Conservation (phyloP, 1,140 invertebrate species). For the Cylas formicarius region DNA sequence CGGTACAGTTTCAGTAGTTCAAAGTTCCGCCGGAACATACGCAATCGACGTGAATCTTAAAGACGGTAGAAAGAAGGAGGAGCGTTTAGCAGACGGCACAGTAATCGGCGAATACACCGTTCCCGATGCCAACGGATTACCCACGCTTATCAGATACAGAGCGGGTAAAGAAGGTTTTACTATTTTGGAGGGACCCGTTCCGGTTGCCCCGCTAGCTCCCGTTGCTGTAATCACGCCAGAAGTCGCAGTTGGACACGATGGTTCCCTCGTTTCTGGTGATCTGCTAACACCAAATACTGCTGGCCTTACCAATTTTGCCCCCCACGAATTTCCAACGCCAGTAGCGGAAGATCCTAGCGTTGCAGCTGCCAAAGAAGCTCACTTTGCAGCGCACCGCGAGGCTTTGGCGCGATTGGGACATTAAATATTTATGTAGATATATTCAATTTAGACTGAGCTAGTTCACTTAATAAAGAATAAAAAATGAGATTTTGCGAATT, state of each 20-base stretch:
- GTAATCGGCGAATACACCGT: slow-evolving; percentile 15
- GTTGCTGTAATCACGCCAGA: not conserved
- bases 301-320: no score
- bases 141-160: slow-evolving; percentile 7
- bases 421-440: not conserved
- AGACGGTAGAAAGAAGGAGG: slow-evolving; percentile 8
- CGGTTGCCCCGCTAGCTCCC: slow-evolving; percentile 6
- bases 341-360: slow-evolving; percentile 11
- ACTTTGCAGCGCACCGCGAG: slow-evolving; percentile 3
- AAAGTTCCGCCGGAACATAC: slow-evolving; percentile 16
- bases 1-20: slow-evolving; percentile 12
- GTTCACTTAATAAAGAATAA: no score
- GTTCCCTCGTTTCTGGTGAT: not conserved
- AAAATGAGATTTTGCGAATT: no score
- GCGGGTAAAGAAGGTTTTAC: slow-evolving; percentile 16
- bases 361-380: slow-evolving; percentile 5
- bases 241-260: slow-evolving; percentile 1
- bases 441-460: no score
- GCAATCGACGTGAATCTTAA: slow-evolving; percentile 3
- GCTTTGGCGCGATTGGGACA: not conserved
- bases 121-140: slow-evolving; percentile 1
- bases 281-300: no score
- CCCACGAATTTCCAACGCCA: not conserved
- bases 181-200: slow-evolving; percentile 13
- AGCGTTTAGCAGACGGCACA: slow-evolving; percentile 15